Evolutionary conservation across 1,140 invertebrate genomes (phyloP).

Genomic region (Neodiprion virginianus): DNA sequence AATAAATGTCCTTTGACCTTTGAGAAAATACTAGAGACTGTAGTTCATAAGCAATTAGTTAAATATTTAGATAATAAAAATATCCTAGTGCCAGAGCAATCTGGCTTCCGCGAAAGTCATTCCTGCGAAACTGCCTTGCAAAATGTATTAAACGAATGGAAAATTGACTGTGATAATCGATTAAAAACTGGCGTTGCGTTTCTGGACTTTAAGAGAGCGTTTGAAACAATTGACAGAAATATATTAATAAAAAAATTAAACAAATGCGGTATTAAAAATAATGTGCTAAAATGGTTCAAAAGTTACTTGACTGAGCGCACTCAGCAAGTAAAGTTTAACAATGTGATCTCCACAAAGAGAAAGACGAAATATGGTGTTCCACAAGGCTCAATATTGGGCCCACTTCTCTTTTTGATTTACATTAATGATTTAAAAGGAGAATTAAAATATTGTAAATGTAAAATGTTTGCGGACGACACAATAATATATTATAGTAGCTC

Average conservation of each 20-base stretch:
- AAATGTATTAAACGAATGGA: slow-evolving; percentile 5
- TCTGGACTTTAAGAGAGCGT: slow-evolving; percentile 8
- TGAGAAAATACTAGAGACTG: slow-evolving; percentile 7
- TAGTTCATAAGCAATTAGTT: not conserved
- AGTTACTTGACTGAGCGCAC: not conserved
- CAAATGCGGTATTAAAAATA: not conserved
- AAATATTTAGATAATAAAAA: not conserved
- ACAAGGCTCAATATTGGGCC: not conserved
- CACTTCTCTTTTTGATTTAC: not conserved
- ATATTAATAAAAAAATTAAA: not conserved
- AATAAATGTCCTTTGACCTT: not conserved
- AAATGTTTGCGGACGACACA: slow-evolving; percentile 1
- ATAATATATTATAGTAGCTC: not conserved
- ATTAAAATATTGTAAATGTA: not conserved
- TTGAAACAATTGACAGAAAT: slow-evolving; percentile 7
- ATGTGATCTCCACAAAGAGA: not conserved
- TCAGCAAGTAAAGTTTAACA: not conserved
- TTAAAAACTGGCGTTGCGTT: not conserved
- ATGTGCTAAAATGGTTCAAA: not conserved
- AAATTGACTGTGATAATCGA: not conserved
- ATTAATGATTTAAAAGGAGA: not conserved
- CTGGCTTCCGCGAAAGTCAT: not conserved
- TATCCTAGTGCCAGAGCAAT: not conserved
- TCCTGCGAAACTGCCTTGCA: slow-evolving; percentile 10
- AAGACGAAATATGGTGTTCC: not conserved